A percentile compares a stretch with the other conserved stretches of the same genome.
These are phyloP conservation scores for Siniperca undulata DNA, from an alignment of 2,797 vertebrate species.

Conservation along the genomic window DNA sequence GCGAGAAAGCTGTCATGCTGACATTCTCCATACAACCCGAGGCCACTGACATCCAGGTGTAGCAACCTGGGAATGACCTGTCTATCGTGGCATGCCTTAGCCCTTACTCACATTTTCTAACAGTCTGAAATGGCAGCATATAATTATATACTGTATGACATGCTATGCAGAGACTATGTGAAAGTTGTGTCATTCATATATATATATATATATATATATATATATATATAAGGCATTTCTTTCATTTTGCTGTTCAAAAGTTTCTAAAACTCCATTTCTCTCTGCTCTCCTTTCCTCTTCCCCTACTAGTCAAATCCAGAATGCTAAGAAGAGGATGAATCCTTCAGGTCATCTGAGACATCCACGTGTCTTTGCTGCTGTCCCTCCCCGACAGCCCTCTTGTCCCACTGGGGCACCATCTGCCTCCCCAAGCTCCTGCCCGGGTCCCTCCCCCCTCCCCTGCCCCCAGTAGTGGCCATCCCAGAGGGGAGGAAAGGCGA, in stretches of 20 bases:
- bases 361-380: conserved; percentile 65
- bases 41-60: conserved; percentile 43
- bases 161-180: not conserved
- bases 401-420: conserved; percentile 56
- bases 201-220: too few species aligned
- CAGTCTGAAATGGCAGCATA: not conserved
- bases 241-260: conserved; percentile 16
- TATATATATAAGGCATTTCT: too few species aligned
- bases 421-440: conserved; percentile 50
- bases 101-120: not conserved
- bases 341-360: conserved; percentile 68
- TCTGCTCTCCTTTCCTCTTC: not conserved
- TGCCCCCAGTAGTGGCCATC: conserved; percentile 62
- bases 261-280: not conserved
- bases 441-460: conserved; percentile 42
- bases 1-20: conserved; percentile 12
- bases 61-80: conserved; percentile 16
- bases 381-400: conserved; percentile 56
- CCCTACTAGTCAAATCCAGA: conserved; percentile 73
- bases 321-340: conserved; percentile 84
- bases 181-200: not conserved
- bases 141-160: not conserved
- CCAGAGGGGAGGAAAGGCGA: conserved; percentile 68
- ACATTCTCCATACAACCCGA: conserved; percentile 11
- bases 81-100: not conserved